Percentiles rank a stretch among this genome's conserved stretches.
Evolutionary conservation across 2,888 invertebrate species (phyloP).

Genomic region (Alentia gelatinosa): DNA sequence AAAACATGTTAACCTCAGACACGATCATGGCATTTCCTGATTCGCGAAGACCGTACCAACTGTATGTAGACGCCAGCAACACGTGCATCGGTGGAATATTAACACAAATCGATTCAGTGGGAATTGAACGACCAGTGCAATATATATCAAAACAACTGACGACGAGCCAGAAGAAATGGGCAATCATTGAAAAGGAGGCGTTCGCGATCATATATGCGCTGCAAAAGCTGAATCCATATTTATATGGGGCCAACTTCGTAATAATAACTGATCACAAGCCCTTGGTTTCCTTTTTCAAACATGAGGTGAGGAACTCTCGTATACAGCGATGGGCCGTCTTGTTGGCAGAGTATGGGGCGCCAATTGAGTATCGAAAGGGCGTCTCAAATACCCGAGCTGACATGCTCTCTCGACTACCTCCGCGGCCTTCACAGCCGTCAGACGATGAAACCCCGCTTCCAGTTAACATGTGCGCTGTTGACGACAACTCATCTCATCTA

Average conservation of each 20-base stretch:
- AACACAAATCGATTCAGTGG: background rate
- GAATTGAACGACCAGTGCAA: background rate
- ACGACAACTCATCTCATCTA: too few relatives aligned
- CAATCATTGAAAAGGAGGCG: background rate
- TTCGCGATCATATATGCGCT: background rate
- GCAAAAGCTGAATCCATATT: background rate
- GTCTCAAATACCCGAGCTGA: background rate
- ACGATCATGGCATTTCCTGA: conserved; percentile 45
- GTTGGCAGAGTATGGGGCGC: background rate
- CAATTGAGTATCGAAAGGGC: background rate
- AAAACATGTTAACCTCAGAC: background rate
- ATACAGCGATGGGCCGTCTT: background rate
- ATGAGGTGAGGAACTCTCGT: background rate
- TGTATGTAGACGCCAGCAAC: conserved; percentile 33
- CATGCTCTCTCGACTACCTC: background rate
- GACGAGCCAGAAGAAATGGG: background rate
- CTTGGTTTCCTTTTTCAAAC: background rate
- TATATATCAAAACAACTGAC: background rate
- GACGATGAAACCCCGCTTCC: too few relatives aligned
- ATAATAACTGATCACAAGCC: conserved; percentile 36
- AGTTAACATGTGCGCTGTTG: too few relatives aligned
- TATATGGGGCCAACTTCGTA: background rate
- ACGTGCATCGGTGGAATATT: background rate
- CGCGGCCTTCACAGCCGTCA: background rate
- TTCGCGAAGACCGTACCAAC: background rate